Conservation (phyloP, 2,113 vertebrate species). For the Thamnophis sirtalis region DNA sequence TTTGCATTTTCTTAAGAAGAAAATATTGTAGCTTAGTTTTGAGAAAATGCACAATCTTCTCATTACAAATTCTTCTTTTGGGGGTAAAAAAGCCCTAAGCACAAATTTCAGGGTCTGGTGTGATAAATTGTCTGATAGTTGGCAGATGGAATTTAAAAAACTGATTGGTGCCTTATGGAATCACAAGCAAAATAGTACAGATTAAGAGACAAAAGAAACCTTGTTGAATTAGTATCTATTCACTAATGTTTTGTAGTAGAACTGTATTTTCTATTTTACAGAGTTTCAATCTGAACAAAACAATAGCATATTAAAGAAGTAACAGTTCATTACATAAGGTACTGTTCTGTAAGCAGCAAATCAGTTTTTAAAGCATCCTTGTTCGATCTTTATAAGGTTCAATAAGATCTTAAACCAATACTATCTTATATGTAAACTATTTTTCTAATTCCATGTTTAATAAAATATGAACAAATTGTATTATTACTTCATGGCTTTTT, state of each 20-base stretch:
- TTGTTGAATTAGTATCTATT: not conserved
- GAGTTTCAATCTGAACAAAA: not conserved
- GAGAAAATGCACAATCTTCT: not conserved
- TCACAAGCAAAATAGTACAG: not conserved
- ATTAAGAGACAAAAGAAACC: not conserved
- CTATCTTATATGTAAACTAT: slow-evolving; percentile 7
- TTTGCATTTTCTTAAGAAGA: not conserved
- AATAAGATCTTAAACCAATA: slow-evolving; percentile 17
- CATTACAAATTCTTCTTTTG: not conserved
- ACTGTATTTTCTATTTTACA: not conserved
- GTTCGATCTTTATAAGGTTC: slow-evolving; percentile 28
- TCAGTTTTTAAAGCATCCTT: slow-evolving; percentile 21
- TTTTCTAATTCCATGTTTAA: slow-evolving; percentile 3
- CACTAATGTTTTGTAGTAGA: not conserved
- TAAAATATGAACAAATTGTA: not conserved
- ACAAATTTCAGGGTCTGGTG: not conserved
- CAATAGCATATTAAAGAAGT: slow-evolving; percentile 12
- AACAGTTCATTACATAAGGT: slow-evolving; percentile 13
- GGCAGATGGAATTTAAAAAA: not conserved
- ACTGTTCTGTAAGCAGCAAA: slow-evolving; percentile 29
- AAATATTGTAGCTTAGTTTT: not conserved
- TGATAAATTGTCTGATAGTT: not conserved
- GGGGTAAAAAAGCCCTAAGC: not conserved
- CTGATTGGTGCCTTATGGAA: not conserved
- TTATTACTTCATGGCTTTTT: slow-evolving; percentile 12